These are phyloP conservation scores for Formica exsecta DNA, from an alignment of 1,140 invertebrate species.

Conservation along the genomic window DNA sequence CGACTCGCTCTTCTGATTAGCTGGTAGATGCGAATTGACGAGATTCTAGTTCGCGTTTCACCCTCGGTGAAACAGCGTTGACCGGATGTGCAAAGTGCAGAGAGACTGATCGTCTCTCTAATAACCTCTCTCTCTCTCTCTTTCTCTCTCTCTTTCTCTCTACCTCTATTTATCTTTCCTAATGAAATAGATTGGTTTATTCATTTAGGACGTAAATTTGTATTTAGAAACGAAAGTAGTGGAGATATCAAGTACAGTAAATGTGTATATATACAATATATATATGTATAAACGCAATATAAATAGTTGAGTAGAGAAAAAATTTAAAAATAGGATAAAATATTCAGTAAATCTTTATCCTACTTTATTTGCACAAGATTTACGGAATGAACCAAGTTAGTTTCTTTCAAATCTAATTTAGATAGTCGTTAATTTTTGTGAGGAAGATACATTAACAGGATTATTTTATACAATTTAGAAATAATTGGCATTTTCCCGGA, in stretches of 20 bases:
- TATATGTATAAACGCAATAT: background rate
- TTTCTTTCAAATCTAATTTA: conserved; percentile 19
- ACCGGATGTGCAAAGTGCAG: conserved; percentile 69
- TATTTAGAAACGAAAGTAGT: background rate
- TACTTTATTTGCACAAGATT: conserved; percentile 12
- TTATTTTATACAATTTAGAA: conserved; percentile 21
- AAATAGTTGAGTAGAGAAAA: background rate
- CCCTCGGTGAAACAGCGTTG: conserved; percentile 70
- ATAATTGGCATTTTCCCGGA: conserved; percentile 35
- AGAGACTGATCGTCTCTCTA: background rate
- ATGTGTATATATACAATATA: too few relatives aligned
- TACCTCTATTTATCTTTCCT: background rate
- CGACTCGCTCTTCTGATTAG: conserved; percentile 77
- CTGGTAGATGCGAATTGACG: conserved; percentile 80
- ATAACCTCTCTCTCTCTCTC: background rate
- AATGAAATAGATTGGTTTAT: conserved; percentile 9
- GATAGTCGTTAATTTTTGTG: conserved; percentile 3
- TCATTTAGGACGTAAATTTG: background rate
- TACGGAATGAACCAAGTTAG: background rate
- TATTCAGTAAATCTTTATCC: conserved; percentile 12
- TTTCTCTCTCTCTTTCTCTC: background rate
- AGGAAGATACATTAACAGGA: conserved; percentile 17
- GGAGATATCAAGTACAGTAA: background rate
- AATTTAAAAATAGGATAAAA: conserved; percentile 7
- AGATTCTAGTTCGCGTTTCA: conserved; percentile 83